Conservation (phyloP, 2,797 vertebrate species). For the Poecile montanus region DNA sequence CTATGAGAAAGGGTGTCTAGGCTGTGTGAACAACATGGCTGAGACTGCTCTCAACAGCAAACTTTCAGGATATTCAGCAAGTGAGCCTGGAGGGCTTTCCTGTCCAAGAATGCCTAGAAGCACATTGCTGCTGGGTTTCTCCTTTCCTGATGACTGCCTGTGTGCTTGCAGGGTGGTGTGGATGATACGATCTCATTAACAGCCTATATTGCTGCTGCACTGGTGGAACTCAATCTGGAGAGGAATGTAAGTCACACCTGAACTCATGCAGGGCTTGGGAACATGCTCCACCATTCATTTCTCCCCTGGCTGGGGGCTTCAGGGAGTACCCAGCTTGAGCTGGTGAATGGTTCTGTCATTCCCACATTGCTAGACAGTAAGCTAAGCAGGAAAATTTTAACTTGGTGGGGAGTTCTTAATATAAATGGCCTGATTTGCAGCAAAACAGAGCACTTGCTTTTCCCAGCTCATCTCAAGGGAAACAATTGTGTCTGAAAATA, state of each 20-base stretch:
- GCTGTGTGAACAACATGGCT: not conserved
- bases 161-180: constrained; percentile 54
- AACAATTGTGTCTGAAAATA: not conserved
- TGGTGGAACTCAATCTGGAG: constrained; percentile 32
- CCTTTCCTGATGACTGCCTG: not conserved
- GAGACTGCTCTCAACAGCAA: not conserved
- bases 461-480: not conserved
- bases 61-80: not conserved
- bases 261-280: not conserved
- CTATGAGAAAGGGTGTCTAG: not conserved
- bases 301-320: not conserved
- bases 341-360: not conserved
- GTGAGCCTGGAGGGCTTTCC: not conserved
- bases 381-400: not conserved
- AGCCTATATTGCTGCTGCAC: constrained; percentile 36
- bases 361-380: not conserved
- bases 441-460: not conserved
- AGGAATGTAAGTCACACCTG: constrained; percentile 38
- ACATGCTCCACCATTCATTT: not conserved
- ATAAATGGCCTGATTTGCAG: not conserved
- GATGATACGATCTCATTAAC: constrained; percentile 49
- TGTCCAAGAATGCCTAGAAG: not conserved
- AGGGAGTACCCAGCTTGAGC: not conserved
- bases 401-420: not conserved
- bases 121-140: not conserved